A percentile compares a stretch with the other conserved stretches of the same genome.
phyloP scores from a whole-genome alignment of 2,113 vertebrate genomes.

The Numida meleagris region DNA sequence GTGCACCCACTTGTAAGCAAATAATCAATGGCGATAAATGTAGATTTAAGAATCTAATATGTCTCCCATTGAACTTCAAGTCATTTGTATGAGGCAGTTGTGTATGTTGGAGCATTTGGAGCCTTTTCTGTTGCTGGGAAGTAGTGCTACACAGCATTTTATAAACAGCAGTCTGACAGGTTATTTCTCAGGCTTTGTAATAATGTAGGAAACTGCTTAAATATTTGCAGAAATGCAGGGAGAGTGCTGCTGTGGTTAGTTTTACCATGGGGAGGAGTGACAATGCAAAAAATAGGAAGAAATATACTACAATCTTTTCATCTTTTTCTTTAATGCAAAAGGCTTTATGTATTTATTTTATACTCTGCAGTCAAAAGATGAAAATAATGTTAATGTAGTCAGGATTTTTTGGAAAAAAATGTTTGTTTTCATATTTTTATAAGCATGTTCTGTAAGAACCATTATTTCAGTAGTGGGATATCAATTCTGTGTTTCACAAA shows the following conservation, averaged over 20 bases:
- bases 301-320: not conserved
- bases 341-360: not conserved
- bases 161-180: not conserved
- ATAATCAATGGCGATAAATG: conserved; percentile 3
- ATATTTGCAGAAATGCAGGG: not conserved
- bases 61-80: not conserved
- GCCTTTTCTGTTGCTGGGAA: not conserved
- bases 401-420: not conserved
- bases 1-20: not conserved
- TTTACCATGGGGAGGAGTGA: not conserved
- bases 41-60: not conserved
- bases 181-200: not conserved
- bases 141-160: not conserved
- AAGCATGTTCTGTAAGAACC: not conserved
- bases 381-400: not conserved
- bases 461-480: not conserved
- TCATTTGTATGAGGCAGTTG: not conserved
- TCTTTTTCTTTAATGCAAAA: not conserved
- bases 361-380: not conserved
- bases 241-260: not conserved
- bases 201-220: not conserved
- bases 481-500: not conserved
- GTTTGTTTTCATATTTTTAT: not conserved
- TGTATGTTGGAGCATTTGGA: not conserved
- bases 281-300: not conserved